Evolutionary conservation across 2,888 invertebrate species (phyloP).

Genomic region (Amphipoea lucens): DNA sequence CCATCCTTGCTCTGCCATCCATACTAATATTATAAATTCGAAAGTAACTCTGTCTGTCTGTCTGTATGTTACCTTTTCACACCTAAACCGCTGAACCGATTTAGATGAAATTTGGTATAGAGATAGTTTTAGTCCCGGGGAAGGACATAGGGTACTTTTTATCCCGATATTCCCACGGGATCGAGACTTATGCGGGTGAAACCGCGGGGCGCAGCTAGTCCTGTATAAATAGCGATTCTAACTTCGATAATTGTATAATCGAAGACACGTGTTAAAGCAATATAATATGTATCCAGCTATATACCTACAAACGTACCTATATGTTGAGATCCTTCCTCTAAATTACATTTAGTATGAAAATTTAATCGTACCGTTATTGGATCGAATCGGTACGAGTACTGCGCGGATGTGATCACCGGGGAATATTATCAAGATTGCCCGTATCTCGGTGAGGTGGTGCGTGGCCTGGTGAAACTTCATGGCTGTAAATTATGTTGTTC

Average conservation of each 20-base stretch:
- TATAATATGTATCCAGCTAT: constrained; percentile 1
- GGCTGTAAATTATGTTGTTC: constrained; percentile 23
- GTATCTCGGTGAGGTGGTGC: constrained; percentile 13
- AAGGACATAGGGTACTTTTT: no score
- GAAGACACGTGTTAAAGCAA: background rate
- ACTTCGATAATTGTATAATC: constrained; percentile 14
- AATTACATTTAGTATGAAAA: constrained; percentile 66
- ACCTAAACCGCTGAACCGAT: no score
- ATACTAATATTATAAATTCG: no score
- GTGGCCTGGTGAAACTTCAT: constrained; percentile 33
- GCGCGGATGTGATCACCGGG: constrained; percentile 44
- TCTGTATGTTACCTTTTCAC: no score
- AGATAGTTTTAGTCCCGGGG: no score
- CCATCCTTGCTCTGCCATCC: no score
- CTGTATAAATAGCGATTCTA: background rate
- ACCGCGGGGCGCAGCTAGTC: no score
- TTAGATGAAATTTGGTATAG: no score
- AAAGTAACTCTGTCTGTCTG: no score
- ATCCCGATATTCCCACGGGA: no score
- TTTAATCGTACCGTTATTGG: constrained; percentile 62
- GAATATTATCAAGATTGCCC: constrained; percentile 58
- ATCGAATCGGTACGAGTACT: constrained; percentile 31
- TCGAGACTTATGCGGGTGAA: no score
- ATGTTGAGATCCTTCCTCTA: constrained; percentile 36
- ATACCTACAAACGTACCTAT: constrained; percentile 7